phyloP scores from a whole-genome alignment of 2,888 invertebrate genomes.

The Serrognathus titanus region DNA sequence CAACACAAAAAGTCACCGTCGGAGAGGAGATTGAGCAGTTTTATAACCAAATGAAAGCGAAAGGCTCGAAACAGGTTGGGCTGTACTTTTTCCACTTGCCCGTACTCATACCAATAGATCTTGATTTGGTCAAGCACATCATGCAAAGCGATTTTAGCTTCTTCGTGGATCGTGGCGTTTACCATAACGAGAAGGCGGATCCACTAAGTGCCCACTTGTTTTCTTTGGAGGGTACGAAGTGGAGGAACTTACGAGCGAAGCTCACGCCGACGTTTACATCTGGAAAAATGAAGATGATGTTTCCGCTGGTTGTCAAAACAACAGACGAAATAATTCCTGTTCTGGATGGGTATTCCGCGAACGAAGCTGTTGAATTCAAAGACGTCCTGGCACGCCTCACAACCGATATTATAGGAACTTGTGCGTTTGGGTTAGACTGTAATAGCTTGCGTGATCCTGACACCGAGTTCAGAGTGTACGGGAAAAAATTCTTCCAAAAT shows the following conservation, averaged over 20 bases:
- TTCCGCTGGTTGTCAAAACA: conserved; percentile 11
- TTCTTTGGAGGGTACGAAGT: conserved; percentile 52
- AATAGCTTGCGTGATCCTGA: conserved; percentile 55
- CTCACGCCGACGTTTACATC: conserved; percentile 25
- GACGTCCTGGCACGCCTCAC: conserved; percentile 55
- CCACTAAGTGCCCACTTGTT: conserved; percentile 58
- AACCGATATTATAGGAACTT: conserved; percentile 57
- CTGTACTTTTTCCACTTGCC: conserved; percentile 24
- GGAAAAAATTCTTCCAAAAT: conserved; percentile 20
- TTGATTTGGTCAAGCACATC: conserved; percentile 40
- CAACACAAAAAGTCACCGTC: conserved; percentile 7
- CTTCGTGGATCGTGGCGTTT: conserved; percentile 59
- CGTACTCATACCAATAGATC: conserved; percentile 25
- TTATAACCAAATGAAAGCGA: conserved; percentile 23
- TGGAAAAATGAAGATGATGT: conserved; percentile 27
- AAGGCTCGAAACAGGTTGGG: conserved; percentile 25
- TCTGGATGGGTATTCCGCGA: conserved; percentile 3
- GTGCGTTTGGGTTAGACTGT: conserved; percentile 59
- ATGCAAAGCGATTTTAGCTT: conserved; percentile 56
- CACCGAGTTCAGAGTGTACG: conserved; percentile 47
- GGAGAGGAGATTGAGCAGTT: conserved; percentile 13
- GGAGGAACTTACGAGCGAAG: conserved; percentile 48
- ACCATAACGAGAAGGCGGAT: conserved; percentile 55
- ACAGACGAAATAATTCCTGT: conserved; percentile 7
- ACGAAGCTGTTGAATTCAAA: conserved; percentile 26